Evolutionary conservation across 1,140 invertebrate genomes (phyloP).

Genomic region (Penaeus chinensis): DNA sequence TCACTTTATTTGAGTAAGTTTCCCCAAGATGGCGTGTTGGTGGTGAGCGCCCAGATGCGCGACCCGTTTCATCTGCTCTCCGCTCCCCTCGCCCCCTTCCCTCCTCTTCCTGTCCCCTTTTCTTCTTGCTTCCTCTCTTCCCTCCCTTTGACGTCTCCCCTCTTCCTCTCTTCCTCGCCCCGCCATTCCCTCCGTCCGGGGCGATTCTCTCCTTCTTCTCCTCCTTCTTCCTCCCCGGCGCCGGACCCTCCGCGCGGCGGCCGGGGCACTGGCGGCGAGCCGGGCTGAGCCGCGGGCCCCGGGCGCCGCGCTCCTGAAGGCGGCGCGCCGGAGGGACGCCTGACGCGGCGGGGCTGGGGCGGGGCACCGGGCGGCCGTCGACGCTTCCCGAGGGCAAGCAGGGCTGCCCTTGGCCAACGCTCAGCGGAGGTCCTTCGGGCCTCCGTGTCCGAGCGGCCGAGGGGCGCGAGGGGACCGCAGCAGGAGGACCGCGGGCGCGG

Average conservation of each 20-base stretch:
- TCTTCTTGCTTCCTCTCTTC: background rate
- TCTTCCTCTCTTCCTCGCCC: too few relatives aligned
- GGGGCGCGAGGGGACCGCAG: background rate
- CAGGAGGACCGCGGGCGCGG: background rate
- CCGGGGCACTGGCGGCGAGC: background rate
- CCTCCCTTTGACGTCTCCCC: too few relatives aligned
- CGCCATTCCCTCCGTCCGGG: background rate
- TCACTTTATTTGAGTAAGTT: constrained; percentile 55
- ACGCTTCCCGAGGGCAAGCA: too few relatives aligned
- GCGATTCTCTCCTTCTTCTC: background rate
- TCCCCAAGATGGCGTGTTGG: constrained; percentile 35
- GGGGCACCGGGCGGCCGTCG: too few relatives aligned
- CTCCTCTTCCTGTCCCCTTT: background rate
- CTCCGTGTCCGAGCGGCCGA: background rate
- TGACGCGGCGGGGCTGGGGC: background rate
- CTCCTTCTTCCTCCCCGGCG: background rate
- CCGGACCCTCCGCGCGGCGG: background rate
- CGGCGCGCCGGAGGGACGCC: background rate
- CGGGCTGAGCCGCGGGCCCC: background rate
- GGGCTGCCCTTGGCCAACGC: too few relatives aligned
- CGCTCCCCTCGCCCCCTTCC: constrained; percentile 11
- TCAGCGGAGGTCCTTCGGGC: background rate
- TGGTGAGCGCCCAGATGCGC: constrained; percentile 2
- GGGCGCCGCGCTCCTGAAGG: too few relatives aligned
- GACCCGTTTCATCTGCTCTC: background rate